Conservation (phyloP, 2,113 vertebrate genomes). For the Chlorodrepanis virens region DNA sequence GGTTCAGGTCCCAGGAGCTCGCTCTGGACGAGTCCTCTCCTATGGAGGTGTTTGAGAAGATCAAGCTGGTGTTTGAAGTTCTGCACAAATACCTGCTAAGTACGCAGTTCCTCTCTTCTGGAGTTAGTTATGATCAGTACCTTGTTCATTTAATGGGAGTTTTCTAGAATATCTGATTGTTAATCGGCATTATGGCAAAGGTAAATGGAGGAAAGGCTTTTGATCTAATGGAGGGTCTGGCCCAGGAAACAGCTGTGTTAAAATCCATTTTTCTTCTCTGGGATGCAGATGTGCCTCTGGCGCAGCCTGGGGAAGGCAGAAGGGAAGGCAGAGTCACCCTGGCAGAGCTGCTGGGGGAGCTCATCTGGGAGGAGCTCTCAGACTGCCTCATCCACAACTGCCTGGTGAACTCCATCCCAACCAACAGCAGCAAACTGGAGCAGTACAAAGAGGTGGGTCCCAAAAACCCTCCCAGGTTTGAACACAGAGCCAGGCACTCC, state of each 20-base stretch:
- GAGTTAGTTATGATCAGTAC: background rate
- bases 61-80: slow-evolving; percentile 81
- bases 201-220: background rate
- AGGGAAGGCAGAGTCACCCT: slow-evolving; percentile 1
- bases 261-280: background rate
- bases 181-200: background rate
- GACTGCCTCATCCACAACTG: slow-evolving; percentile 90
- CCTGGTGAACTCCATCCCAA: slow-evolving; percentile 90
- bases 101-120: slow-evolving; percentile 50
- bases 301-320: slow-evolving; percentile 61
- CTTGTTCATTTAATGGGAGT: background rate
- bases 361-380: slow-evolving; percentile 91
- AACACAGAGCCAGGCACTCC: too few relatives aligned
- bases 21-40: slow-evolving; percentile 75
- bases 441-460: slow-evolving; percentile 85
- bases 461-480: background rate
- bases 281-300: slow-evolving; percentile 75
- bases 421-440: slow-evolving; percentile 87
- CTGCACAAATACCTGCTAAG: slow-evolving; percentile 84
- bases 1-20: slow-evolving; percentile 70
- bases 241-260: background rate
- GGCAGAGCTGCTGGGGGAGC: slow-evolving; percentile 80
- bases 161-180: background rate
- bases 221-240: background rate
- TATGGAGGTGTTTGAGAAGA: slow-evolving; percentile 83